These are phyloP conservation scores for Corythornis madagascariensis DNA, from an alignment of 2,113 vertebrate genomes.

Conservation along the genomic window DNA sequence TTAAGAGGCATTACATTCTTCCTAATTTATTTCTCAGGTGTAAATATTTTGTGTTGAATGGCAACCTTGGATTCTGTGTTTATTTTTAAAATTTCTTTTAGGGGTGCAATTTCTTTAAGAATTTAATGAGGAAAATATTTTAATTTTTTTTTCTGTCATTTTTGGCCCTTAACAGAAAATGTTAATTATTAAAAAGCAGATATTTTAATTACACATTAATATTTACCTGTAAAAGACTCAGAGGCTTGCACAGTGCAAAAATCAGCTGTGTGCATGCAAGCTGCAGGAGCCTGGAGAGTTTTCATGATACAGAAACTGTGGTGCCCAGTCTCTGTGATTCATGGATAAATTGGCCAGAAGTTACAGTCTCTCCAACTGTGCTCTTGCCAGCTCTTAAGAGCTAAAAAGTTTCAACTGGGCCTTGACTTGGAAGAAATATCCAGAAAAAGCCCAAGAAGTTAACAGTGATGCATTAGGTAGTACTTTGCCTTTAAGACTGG, in stretches of 20 bases:
- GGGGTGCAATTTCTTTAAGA: neutral
- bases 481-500: neutral
- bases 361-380: neutral
- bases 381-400: slow-evolving; percentile 1
- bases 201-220: neutral
- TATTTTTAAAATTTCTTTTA: neutral
- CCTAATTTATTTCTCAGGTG: slow-evolving; percentile 2
- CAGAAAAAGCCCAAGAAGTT: neutral
- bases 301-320: neutral
- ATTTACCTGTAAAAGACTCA: neutral
- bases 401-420: neutral
- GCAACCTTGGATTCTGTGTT: neutral
- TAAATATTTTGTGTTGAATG: slow-evolving; percentile 6
- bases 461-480: neutral
- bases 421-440: neutral
- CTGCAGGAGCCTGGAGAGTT: neutral
- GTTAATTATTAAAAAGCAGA: neutral
- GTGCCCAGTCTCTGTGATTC: slow-evolving; percentile 4
- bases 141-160: neutral
- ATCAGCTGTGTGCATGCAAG: neutral
- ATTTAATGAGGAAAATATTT: neutral
- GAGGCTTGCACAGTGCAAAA: neutral
- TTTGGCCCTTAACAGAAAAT: neutral
- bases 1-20: neutral
- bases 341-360: neutral